These are phyloP conservation scores for Danio rerio DNA, from an alignment of 2,113 vertebrate genomes.

Conservation along the genomic window GRCz12tu NC_133196.1:4485501-4486000, in stretches of 20 bases:
- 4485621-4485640: too few relatives aligned
- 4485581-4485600: too few relatives aligned
- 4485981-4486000: not conserved
- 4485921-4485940: not conserved
- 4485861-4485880: not conserved
- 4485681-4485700: too few relatives aligned
- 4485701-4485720: too few relatives aligned
- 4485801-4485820: conserved; percentile 32
- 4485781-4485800: not conserved
- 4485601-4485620: too few relatives aligned
- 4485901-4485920: conserved; percentile 14
- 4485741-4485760: not conserved
- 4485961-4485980: conserved; percentile 21
- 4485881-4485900: not conserved
- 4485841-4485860: not conserved
- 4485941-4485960: not conserved
- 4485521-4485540: too few relatives aligned
- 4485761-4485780: not conserved
- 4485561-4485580: too few relatives aligned
- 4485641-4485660: too few relatives aligned
- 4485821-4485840: not conserved
- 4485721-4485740: too few relatives aligned
- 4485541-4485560: too few relatives aligned
- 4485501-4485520: too few relatives aligned
- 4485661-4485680: too few relatives aligned